These are phyloP conservation scores for Drymonia ruficornis DNA, from an alignment of 2,888 invertebrate species.

Conservation along the genomic window DNA sequence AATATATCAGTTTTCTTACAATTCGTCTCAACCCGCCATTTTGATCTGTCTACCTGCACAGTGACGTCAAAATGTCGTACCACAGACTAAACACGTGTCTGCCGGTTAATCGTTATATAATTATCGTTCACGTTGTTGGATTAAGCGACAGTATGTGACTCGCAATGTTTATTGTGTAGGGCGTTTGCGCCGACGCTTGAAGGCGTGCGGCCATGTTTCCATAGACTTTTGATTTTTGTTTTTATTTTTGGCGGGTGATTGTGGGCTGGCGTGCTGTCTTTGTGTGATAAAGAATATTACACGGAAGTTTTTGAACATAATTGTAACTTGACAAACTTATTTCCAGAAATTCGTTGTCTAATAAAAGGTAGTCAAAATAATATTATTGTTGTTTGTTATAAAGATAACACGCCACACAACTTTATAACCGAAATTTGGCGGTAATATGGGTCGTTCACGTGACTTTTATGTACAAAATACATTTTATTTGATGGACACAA, in stretches of 20 bases:
- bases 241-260: slow-evolving; percentile 23
- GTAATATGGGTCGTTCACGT: neutral
- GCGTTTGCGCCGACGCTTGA: slow-evolving; percentile 66
- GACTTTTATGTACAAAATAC: neutral
- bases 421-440: neutral
- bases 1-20: too few species aligned
- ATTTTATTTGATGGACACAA: neutral
- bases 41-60: neutral
- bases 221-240: slow-evolving; percentile 19
- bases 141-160: slow-evolving; percentile 40
- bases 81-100: slow-evolving; percentile 13
- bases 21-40: too few species aligned
- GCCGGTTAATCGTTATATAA: slow-evolving; percentile 28
- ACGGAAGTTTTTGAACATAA: too few species aligned
- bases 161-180: slow-evolving; percentile 45
- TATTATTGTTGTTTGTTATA: neutral
- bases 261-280: slow-evolving; percentile 20
- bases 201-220: slow-evolving; percentile 74
- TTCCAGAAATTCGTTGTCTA: too few species aligned
- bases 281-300: neutral
- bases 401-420: neutral
- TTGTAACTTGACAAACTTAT: too few species aligned
- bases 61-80: neutral
- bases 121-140: slow-evolving; percentile 35
- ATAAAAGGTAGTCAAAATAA: too few species aligned